Evolutionary conservation across 1,140 invertebrate genomes (phyloP).

Genomic region (Heliconius eleuchia): DNA sequence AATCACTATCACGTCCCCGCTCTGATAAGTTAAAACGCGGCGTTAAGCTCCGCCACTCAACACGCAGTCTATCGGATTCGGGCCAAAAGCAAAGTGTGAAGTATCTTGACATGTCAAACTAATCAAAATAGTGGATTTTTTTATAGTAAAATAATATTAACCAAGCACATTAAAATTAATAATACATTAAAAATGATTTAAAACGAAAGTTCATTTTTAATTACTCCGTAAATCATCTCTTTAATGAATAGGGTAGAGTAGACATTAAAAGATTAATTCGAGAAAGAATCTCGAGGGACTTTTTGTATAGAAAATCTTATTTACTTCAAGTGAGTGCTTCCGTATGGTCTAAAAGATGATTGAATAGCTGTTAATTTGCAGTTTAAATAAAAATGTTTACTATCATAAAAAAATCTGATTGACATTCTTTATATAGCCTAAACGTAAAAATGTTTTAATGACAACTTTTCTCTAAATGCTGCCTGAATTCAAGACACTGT

Average conservation of each 20-base stretch:
- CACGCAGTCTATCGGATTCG: too few species aligned
- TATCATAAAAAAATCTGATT: not conserved
- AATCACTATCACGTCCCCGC: too few species aligned
- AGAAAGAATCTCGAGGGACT: constrained; percentile 66
- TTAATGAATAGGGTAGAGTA: constrained; percentile 64
- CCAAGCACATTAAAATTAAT: not conserved
- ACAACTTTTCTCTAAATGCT: too few species aligned
- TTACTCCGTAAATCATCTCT: constrained; percentile 60
- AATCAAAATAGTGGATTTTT: too few species aligned
- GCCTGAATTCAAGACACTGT: too few species aligned
- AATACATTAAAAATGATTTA: constrained; percentile 7
- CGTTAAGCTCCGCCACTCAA: too few species aligned
- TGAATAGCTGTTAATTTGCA: constrained; percentile 17
- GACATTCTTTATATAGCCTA: too few species aligned
- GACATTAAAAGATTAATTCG: constrained; percentile 76
- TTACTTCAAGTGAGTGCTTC: constrained; percentile 67
- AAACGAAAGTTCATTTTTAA: constrained; percentile 52
- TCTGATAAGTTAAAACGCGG: too few species aligned
- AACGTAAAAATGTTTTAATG: too few species aligned
- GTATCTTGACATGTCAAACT: too few species aligned
- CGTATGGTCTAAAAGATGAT: constrained; percentile 37
- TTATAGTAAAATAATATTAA: not conserved
- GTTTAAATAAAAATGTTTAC: not conserved
- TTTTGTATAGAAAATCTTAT: constrained; percentile 77
- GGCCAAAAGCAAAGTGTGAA: too few species aligned